A percentile compares a stretch with the other conserved stretches of the same genome.
Conservation (phyloP, 2,888 invertebrate genomes). For the Minunthozetes semirufus region DNA sequence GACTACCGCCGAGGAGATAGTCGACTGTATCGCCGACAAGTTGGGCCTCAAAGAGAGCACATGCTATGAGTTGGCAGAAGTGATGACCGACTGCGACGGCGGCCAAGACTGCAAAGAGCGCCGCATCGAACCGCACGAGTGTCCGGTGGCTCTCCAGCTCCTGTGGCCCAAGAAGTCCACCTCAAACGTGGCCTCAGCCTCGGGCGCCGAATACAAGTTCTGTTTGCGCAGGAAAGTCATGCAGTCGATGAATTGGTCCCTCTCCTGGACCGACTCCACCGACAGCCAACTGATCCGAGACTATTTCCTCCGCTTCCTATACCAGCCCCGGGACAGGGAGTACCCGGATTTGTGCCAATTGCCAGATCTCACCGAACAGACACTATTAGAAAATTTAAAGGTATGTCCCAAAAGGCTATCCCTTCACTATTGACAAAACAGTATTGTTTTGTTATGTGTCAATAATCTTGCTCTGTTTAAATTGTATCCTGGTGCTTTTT, state of each 20-base stretch:
- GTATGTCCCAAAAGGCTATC: too few species aligned
- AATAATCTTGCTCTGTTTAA: too few species aligned
- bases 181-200: neutral
- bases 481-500: too few species aligned
- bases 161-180: slow-evolving; percentile 50
- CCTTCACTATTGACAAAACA: too few species aligned
- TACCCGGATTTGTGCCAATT: slow-evolving; percentile 92
- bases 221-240: slow-evolving; percentile 78
- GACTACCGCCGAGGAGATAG: slow-evolving; percentile 84
- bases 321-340: slow-evolving; percentile 85
- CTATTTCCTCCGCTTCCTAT: slow-evolving; percentile 80
- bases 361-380: slow-evolving; percentile 89
- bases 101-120: slow-evolving; percentile 89
- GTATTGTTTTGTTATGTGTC: too few species aligned
- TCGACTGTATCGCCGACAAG: slow-evolving; percentile 74
- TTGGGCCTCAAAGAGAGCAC: slow-evolving; percentile 55
- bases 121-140: slow-evolving; percentile 63
- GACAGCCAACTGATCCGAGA: slow-evolving; percentile 86
- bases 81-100: slow-evolving; percentile 52
- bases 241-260: slow-evolving; percentile 53
- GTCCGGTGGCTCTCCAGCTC: slow-evolving; percentile 52
- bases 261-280: slow-evolving; percentile 73
- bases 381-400: slow-evolving; percentile 78
- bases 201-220: slow-evolving; percentile 58
- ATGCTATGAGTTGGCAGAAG: slow-evolving; percentile 62